A percentile compares a stretch with the other conserved stretches of the same genome.
Conservation (phyloP, 1,140 invertebrate genomes). For the Cydia strobilella region DNA sequence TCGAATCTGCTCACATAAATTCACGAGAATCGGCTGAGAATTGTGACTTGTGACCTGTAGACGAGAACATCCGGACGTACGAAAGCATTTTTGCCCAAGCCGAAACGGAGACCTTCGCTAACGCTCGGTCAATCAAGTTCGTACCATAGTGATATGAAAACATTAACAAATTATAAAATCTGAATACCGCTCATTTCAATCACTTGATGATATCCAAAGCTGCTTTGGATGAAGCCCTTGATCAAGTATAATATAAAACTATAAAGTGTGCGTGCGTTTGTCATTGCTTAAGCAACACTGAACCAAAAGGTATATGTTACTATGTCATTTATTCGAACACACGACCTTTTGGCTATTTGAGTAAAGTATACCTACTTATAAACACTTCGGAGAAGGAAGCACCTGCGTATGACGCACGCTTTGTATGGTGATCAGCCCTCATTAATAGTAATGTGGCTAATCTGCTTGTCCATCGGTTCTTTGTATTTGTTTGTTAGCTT, state of each 20-base stretch:
- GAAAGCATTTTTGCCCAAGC: no score
- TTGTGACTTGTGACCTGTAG: no score
- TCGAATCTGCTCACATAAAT: no score
- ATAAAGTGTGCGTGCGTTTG: slow-evolving; percentile 15
- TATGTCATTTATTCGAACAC: background rate
- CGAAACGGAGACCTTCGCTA: no score
- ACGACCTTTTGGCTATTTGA: background rate
- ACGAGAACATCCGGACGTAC: no score
- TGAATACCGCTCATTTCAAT: background rate
- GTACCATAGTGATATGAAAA: no score
- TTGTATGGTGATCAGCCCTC: slow-evolving; percentile 27
- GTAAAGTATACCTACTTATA: background rate
- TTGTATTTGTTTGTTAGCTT: slow-evolving; percentile 21
- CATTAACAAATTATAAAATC: no score
- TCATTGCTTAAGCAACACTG: background rate
- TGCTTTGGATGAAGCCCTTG: background rate
- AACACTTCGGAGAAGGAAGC: slow-evolving; percentile 62
- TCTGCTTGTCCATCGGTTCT: slow-evolving; percentile 28
- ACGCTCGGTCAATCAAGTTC: no score
- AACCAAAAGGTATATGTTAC: slow-evolving; percentile 10
- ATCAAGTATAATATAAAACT: slow-evolving; percentile 4
- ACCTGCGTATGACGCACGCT: slow-evolving; percentile 38
- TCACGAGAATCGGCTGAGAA: no score
- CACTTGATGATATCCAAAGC: background rate
- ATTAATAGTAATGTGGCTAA: slow-evolving; percentile 28